phyloP scores from a whole-genome alignment of 2,797 vertebrate genomes.

The Hapalemur alaotrensis region DNA sequence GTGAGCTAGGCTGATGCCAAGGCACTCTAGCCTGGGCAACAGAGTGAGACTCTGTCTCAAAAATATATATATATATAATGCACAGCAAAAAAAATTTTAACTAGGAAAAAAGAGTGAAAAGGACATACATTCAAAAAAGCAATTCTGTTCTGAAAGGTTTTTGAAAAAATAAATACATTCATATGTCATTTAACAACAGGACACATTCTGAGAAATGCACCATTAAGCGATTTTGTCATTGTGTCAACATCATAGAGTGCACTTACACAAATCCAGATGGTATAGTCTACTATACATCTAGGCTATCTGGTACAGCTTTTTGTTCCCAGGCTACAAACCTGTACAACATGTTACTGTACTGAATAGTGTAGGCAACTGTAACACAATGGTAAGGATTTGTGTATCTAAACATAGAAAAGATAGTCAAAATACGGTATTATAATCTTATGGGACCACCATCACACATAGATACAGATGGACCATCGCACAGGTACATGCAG shows the following conservation, averaged over 20 bases:
- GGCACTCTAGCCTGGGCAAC: no score
- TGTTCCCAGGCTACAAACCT: neutral
- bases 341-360: neutral
- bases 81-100: neutral
- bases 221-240: neutral
- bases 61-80: no score
- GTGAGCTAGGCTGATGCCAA: no score
- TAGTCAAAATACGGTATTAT: neutral
- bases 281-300: neutral
- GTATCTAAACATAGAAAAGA: neutral
- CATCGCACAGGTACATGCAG: neutral
- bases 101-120: neutral
- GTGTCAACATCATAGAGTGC: neutral
- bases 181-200: neutral
- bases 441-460: neutral
- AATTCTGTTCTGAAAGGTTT: neutral
- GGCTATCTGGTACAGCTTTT: no score
- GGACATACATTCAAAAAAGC: neutral
- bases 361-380: neutral
- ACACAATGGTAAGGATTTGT: neutral
- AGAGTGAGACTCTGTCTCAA: no score
- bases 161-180: neutral
- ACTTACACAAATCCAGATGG: neutral
- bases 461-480: neutral
- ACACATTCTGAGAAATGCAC: neutral